Percentiles rank a stretch among this genome's conserved stretches.
These are phyloP conservation scores for Parapsyche elsis DNA, from an alignment of 1,140 invertebrate species.

Conservation along the genomic window DNA sequence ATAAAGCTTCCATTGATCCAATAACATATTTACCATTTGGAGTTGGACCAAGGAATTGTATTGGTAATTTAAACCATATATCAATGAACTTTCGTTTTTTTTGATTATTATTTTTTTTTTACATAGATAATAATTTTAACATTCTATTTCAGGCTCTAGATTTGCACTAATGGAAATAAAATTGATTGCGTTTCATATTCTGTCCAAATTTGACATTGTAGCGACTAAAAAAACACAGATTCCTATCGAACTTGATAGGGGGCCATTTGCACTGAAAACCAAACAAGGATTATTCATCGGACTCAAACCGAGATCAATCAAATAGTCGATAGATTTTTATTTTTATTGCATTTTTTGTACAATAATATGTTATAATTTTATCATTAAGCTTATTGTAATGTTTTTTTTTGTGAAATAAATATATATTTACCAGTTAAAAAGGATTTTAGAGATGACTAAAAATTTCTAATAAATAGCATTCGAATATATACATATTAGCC, in stretches of 20 bases:
- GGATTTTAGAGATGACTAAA: too few relatives aligned
- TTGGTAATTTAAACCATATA: slow-evolving; percentile 47
- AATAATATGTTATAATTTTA: too few relatives aligned
- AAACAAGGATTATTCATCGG: neutral
- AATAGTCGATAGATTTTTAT: neutral
- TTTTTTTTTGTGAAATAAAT: too few relatives aligned
- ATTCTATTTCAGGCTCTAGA: slow-evolving; percentile 53
- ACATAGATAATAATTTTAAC: too few relatives aligned
- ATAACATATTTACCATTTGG: slow-evolving; percentile 68
- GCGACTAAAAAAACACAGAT: slow-evolving; percentile 40
- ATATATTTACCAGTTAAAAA: too few relatives aligned
- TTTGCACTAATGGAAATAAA: slow-evolving; percentile 68
- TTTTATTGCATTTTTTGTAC: too few relatives aligned
- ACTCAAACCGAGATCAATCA: neutral
- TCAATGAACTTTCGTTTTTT: neutral
- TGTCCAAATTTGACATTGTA: slow-evolving; percentile 56
- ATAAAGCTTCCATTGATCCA: slow-evolving; percentile 56
- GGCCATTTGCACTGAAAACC: neutral
- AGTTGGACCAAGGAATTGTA: slow-evolving; percentile 62
- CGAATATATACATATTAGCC: too few relatives aligned
- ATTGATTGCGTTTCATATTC: slow-evolving; percentile 60
- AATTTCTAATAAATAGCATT: too few relatives aligned
- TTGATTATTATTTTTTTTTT: neutral
- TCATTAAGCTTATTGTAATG: too few relatives aligned
- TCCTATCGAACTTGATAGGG: slow-evolving; percentile 32